Evolutionary conservation across 1,140 invertebrate genomes (phyloP).

Genomic region (Sycophila sp.): DNA sequence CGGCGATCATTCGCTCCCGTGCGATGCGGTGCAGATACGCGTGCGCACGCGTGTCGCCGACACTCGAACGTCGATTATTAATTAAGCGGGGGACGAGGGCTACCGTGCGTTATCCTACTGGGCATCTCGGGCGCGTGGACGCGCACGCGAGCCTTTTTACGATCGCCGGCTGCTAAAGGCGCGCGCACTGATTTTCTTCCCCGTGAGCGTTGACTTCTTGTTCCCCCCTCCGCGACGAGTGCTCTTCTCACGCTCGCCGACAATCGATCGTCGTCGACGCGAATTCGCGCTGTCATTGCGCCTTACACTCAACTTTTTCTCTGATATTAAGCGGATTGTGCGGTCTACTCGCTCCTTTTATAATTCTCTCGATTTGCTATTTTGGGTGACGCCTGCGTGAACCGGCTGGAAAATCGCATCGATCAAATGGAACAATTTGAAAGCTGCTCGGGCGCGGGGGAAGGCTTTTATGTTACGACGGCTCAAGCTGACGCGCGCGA

Average conservation of each 20-base stretch:
- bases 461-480: no score
- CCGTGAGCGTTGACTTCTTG: neutral
- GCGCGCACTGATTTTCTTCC: neutral
- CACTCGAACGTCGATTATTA: constrained; percentile 54
- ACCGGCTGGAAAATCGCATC: no score
- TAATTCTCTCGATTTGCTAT: no score
- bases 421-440: no score
- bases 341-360: no score
- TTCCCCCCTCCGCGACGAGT: no score
- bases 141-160: constrained; percentile 47
- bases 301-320: neutral
- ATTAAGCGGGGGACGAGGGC: constrained; percentile 50
- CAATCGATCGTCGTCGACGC: neutral
- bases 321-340: no score
- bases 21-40: neutral
- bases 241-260: no score
- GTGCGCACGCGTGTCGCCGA: constrained; percentile 36
- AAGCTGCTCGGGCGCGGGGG: no score
- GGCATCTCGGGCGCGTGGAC: constrained; percentile 44
- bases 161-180: constrained; percentile 8
- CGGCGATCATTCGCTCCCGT: neutral
- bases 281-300: neutral
- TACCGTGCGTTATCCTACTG: constrained; percentile 49
- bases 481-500: neutral
- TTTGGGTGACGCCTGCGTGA: no score